Evolutionary conservation across 1,140 invertebrate species (phyloP).

Genomic region (Varroa destructor): DNA sequence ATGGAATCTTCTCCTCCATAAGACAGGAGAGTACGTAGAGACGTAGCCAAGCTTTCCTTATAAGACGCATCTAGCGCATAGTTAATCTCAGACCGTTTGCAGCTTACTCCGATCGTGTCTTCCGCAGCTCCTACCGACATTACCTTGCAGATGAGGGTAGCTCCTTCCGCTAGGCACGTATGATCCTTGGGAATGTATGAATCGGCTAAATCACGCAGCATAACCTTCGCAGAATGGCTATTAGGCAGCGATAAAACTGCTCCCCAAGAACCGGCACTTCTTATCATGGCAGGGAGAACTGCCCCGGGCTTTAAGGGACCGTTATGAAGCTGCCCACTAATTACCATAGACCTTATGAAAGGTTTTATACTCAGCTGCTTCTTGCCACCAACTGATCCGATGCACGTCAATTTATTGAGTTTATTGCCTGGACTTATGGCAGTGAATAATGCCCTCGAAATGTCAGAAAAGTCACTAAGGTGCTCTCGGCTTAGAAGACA

Average conservation of each 20-base stretch:
- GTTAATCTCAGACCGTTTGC: constrained; percentile 3
- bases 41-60: constrained; percentile 2
- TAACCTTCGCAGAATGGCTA: background rate
- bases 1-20: constrained; percentile 1
- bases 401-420: background rate
- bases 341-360: background rate
- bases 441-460: background rate
- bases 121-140: background rate
- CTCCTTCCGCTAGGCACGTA: background rate
- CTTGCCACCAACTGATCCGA: background rate
- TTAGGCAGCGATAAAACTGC: background rate
- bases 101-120: background rate
- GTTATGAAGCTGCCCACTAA: background rate
- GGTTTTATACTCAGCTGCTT: constrained; percentile 5
- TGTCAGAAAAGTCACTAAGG: background rate
- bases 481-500: background rate
- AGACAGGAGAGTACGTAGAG: background rate
- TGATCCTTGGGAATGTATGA: constrained; percentile 21
- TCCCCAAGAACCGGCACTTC: background rate
- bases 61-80: background rate
- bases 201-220: constrained; percentile 1
- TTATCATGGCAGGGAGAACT: background rate
- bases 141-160: constrained; percentile 2
- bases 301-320: background rate
- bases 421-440: background rate